Conservation (phyloP, 2,113 vertebrate genomes). For the Coracopsis vasa region DNA sequence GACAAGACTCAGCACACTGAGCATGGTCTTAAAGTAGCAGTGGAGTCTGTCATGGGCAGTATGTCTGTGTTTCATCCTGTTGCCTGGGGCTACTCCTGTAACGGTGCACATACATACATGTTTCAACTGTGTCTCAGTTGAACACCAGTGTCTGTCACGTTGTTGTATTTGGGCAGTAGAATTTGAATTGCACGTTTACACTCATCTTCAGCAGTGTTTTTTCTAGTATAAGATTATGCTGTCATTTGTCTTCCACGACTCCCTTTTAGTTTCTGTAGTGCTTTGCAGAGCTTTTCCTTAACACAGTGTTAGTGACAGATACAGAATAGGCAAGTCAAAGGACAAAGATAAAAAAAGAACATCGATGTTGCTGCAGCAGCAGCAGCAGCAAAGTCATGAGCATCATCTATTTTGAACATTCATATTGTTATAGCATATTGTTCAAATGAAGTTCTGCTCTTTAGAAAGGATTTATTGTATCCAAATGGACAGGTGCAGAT, state of each 20-base stretch:
- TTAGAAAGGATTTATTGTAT: background rate
- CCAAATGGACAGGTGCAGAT: background rate
- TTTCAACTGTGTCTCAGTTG: background rate
- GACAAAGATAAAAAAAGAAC: background rate
- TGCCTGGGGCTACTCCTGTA: background rate
- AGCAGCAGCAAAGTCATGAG: background rate
- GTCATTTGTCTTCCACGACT: background rate
- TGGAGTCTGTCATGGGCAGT: background rate
- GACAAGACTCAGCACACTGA: too few relatives aligned
- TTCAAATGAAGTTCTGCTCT: background rate
- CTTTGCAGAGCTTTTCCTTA: background rate
- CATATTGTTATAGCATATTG: background rate
- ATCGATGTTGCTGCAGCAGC: background rate
- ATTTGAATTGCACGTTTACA: background rate
- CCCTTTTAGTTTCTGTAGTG: background rate
- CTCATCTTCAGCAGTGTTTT: background rate
- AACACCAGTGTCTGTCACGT: background rate
- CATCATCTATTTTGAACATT: background rate
- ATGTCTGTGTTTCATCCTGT: background rate
- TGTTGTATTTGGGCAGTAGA: background rate
- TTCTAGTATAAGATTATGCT: background rate
- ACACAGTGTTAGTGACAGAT: background rate
- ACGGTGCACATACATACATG: too few relatives aligned
- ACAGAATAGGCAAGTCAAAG: background rate
- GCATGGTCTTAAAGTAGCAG: background rate